Percentiles rank a stretch among this genome's conserved stretches.
Conservation (phyloP, 35 echinoderm and acorn worm species). For the Heliocidaris erythrogramma region DNA sequence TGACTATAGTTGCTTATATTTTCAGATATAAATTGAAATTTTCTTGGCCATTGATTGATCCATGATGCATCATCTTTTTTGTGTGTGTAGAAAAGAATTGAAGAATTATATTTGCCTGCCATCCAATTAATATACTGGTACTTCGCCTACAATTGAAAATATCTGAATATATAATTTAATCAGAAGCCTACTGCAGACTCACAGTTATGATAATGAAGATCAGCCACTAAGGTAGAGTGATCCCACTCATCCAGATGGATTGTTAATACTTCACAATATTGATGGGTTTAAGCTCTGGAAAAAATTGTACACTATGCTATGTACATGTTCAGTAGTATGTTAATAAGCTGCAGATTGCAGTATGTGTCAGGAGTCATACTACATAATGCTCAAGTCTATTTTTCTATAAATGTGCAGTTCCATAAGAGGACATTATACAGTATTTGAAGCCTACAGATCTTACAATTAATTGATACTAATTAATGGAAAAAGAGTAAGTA, state of each 20-base stretch:
- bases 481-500: too few species aligned
- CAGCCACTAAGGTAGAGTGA: background rate
- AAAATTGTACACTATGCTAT: background rate
- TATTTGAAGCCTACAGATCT: too few species aligned
- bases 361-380: background rate
- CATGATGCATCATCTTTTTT: background rate
- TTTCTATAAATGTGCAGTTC: too few species aligned
- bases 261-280: background rate
- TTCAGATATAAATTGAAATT: background rate
- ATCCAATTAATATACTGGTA: background rate
- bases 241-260: background rate
- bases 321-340: background rate
- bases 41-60: background rate
- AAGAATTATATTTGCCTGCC: background rate
- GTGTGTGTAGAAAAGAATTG: background rate
- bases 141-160: background rate
- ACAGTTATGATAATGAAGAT: background rate
- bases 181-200: background rate
- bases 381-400: too few species aligned
- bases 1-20: background rate
- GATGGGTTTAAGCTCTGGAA: background rate
- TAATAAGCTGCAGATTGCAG: background rate
- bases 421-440: too few species aligned
- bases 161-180: background rate
- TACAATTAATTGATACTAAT: too few species aligned